These are phyloP conservation scores for Spodoptera frugiperda DNA, from an alignment of 1,140 invertebrate genomes.

Conservation along the genomic window DNA sequence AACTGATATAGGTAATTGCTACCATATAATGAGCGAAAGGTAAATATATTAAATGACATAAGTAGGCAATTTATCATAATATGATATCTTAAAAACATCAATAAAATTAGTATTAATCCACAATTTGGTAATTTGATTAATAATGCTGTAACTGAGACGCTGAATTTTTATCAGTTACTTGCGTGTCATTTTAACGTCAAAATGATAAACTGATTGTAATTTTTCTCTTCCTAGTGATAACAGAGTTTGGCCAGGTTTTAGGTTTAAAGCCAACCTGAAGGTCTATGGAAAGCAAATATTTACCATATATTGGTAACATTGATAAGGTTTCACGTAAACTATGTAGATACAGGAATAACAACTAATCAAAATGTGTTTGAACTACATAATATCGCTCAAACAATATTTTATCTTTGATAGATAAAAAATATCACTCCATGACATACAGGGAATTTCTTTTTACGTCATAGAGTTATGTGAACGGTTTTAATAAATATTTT, in stretches of 20 bases:
- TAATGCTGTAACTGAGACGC: conserved; percentile 8
- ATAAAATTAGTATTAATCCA: conserved; percentile 18
- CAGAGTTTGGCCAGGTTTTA: not conserved
- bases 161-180: conserved; percentile 23
- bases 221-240: conserved; percentile 11
- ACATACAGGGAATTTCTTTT: too few species aligned
- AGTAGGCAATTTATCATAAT: conserved; percentile 6
- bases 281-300: conserved; percentile 17
- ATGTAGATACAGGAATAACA: not conserved
- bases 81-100: not conserved
- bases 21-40: not conserved
- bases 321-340: conserved; percentile 3
- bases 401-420: not conserved
- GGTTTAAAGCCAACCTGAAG: conserved; percentile 1
- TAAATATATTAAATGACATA: not conserved
- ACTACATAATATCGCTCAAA: not conserved
- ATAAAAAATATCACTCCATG: not conserved
- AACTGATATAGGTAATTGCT: not conserved
- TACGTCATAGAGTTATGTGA: too few species aligned
- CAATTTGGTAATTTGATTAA: conserved; percentile 21
- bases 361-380: not conserved
- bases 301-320: not conserved
- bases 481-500: too few species aligned
- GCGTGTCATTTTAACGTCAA: conserved; percentile 18
- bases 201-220: conserved; percentile 21